These are phyloP conservation scores for Chironomus riparius DNA, from an alignment of 2,888 invertebrate genomes.

Conservation along the genomic window DNA sequence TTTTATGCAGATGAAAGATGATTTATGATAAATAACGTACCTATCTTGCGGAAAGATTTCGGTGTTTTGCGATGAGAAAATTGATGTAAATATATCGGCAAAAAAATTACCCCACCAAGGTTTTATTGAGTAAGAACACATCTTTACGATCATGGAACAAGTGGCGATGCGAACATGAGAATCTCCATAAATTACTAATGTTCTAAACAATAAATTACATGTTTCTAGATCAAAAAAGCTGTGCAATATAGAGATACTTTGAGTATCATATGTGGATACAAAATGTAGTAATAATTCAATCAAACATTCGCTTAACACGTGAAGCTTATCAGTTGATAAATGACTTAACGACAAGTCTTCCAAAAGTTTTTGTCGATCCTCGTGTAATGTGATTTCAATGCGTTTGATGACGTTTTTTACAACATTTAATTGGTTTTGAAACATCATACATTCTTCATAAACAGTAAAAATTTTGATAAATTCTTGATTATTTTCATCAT, in stretches of 20 bases:
- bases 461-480: constrained; percentile 45
- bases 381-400: constrained; percentile 51
- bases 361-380: constrained; percentile 36
- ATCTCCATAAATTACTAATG: constrained; percentile 67
- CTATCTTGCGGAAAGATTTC: constrained; percentile 79
- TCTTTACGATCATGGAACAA: constrained; percentile 67
- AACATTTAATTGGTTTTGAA: constrained; percentile 83
- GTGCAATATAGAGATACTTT: constrained; percentile 40
- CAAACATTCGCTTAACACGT: constrained; percentile 70
- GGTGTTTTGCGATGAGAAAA: constrained; percentile 70
- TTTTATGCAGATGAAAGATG: too few relatives aligned
- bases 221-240: constrained; percentile 41
- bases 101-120: constrained; percentile 87
- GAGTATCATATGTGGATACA: constrained; percentile 51
- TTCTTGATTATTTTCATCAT: constrained; percentile 45
- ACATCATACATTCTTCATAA: constrained; percentile 70
- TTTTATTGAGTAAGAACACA: constrained; percentile 57
- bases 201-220: constrained; percentile 59
- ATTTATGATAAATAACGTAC: too few relatives aligned
- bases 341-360: constrained; percentile 45
- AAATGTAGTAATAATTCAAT: constrained; percentile 71
- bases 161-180: constrained; percentile 70
- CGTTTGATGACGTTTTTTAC: constrained; percentile 66
- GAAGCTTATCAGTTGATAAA: constrained; percentile 73
- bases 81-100: constrained; percentile 67